Conservation (phyloP, 1,140 invertebrate genomes). For the Trichoplusia ni region DNA sequence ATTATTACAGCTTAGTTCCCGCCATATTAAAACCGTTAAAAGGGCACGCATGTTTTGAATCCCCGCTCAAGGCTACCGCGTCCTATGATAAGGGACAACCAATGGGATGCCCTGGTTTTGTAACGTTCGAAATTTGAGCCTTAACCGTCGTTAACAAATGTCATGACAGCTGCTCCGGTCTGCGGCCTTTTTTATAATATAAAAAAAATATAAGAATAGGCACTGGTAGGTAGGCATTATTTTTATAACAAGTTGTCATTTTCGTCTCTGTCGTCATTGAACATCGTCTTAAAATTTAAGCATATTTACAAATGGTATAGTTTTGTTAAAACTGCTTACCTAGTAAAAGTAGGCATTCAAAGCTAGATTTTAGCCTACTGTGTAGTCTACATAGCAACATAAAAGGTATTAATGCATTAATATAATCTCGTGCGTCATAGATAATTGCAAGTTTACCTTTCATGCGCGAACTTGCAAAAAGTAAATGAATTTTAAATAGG, state of each 20-base stretch:
- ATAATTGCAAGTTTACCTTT: slow-evolving; percentile 7
- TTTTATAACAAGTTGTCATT: too few species aligned
- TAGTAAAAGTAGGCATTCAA: too few species aligned
- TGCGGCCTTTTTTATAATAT: neutral
- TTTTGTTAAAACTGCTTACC: too few species aligned
- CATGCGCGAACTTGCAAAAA: slow-evolving; percentile 42
- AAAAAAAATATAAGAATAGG: neutral
- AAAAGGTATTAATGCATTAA: neutral
- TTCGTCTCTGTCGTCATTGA: too few species aligned
- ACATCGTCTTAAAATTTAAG: too few species aligned
- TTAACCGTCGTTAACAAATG: slow-evolving; percentile 1
- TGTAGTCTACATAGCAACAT: too few species aligned
- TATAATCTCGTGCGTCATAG: neutral
- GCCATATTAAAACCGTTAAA: slow-evolving; percentile 62
- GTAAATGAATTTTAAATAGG: slow-evolving; percentile 53
- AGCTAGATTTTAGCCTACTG: too few species aligned
- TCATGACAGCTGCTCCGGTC: neutral
- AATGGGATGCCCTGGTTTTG: slow-evolving; percentile 58
- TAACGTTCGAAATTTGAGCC: slow-evolving; percentile 56
- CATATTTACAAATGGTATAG: too few species aligned
- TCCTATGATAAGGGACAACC: slow-evolving; percentile 73
- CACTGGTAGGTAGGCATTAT: neutral
- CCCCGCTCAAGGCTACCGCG: slow-evolving; percentile 62
- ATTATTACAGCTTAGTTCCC: slow-evolving; percentile 24
- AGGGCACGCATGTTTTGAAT: slow-evolving; percentile 58